A percentile compares a stretch with the other conserved stretches of the same genome.
Conservation (phyloP, 1,140 invertebrate genomes). For the Sipha flava region DNA sequence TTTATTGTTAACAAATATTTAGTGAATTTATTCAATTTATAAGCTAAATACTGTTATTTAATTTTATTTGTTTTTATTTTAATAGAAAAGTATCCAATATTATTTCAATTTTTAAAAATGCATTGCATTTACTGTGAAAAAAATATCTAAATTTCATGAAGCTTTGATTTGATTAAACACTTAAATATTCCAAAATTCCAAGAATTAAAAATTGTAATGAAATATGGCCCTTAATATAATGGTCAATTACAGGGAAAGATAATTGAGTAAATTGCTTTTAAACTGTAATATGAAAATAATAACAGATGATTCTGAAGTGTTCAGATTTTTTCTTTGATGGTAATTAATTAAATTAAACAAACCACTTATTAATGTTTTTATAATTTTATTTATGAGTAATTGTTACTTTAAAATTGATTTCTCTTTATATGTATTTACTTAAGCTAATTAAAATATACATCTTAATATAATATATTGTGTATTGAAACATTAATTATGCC, state of each 20-base stretch:
- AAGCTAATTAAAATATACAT: no score
- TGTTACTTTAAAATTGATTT: no score
- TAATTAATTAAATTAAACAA: no score
- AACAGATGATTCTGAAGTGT: no score
- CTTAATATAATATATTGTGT: no score
- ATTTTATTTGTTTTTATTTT: not conserved
- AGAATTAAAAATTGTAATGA: not conserved
- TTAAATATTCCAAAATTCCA: not conserved
- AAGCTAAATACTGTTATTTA: not conserved
- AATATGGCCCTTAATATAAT: not conserved
- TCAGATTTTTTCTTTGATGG: no score
- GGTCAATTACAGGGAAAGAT: not conserved
- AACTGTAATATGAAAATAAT: no score
- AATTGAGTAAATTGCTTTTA: not conserved
- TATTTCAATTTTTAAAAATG: not conserved
- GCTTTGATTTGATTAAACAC: not conserved
- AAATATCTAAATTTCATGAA: not conserved
- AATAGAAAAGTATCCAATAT: not conserved
- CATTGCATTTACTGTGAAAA: not conserved
- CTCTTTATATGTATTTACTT: no score
- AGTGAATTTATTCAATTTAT: not conserved
- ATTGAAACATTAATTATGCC: no score
- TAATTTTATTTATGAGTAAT: no score
- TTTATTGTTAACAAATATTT: not conserved
- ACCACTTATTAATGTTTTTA: no score